Base-by-base conservation (phyloP, 2,888 invertebrate genomes). In the Eurytoma californica region DNA sequence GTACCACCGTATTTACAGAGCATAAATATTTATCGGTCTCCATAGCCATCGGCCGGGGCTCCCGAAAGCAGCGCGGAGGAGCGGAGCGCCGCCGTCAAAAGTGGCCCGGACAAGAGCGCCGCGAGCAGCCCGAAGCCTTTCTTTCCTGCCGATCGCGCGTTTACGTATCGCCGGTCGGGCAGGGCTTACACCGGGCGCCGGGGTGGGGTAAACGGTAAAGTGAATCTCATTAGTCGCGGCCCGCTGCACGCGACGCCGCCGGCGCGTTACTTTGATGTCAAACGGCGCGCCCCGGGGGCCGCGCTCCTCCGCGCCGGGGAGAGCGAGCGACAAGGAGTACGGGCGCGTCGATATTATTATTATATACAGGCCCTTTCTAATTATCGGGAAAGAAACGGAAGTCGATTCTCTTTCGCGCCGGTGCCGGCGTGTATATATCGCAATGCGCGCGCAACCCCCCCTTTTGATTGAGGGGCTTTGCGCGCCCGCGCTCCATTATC, bases 191-290 rank as follows among this genome's bases (percentile, higher is more conserved):
- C 53, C 5, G 57, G 12, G 14, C 39, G 14, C 39, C 51, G 16
- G 53, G 65, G 66, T 39, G 70, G 30, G 60, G 53, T 73, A 77
- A 72, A 87, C 85, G 84, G 86, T 87, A 88, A 88, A 89, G 88
- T 89, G 89, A 90, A 90, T 90, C 90, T 88, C 89, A 90, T 90
- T 88, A 88, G 86, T 88, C 86, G 84, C 86, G 85, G 84, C 83
- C 84, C 84, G 86, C 81, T 86, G 86, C 86, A 85, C 84, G 80
- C 53, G 57, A n/a, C 58, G n/a, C 78, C 39, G 65, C 83, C 81
- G 80, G 85, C 84, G 84, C 84, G 85, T 84, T 83, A 85, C 86
- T 87, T 87, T 87, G 86, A 87, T 87, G 85, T 87, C 85, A 83
- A 86, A 84, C 84, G 84, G 82, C 83, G 82, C 84, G 82, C 83